phyloP scores from a whole-genome alignment of 2,113 vertebrate species.

The Sclerurus mexicanus region DNA sequence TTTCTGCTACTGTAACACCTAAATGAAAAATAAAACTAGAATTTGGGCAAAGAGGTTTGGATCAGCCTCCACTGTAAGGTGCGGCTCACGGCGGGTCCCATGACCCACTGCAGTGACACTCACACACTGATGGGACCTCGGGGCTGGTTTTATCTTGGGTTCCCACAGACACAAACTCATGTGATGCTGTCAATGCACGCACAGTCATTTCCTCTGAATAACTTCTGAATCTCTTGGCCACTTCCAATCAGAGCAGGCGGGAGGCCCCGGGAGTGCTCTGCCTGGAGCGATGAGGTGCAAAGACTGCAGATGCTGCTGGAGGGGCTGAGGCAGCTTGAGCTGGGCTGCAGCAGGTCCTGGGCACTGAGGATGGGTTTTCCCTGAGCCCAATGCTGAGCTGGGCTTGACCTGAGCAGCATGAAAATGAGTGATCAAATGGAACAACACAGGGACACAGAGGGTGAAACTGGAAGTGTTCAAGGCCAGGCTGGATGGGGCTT shows the following conservation, averaged over 20 bases:
- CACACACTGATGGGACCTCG: no score
- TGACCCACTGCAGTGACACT: accelerated
- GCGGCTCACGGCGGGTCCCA: not conserved
- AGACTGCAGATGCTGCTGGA: accelerated
- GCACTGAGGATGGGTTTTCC: not conserved
- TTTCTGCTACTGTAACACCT: not conserved
- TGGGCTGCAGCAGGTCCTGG: not conserved
- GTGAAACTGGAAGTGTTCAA: not conserved
- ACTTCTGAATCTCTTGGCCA: not conserved
- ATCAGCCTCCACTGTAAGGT: accelerated
- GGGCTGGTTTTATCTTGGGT: not conserved
- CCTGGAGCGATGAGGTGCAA: not conserved
- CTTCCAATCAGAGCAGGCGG: not conserved
- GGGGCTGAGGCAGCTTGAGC: not conserved
- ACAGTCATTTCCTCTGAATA: not conserved
- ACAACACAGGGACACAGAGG: not conserved
- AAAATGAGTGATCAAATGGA: not conserved
- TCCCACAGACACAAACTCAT: not conserved
- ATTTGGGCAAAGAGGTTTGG: not conserved
- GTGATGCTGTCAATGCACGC: accelerated
- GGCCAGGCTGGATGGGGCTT: not conserved
- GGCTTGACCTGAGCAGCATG: not conserved
- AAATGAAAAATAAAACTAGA: not conserved
- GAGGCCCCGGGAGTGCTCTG: not conserved
- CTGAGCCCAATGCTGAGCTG: accelerated